These are phyloP conservation scores for Pongo abelii DNA, from an alignment of 2,113 vertebrate genomes.

Conservation along the genomic window DNA sequence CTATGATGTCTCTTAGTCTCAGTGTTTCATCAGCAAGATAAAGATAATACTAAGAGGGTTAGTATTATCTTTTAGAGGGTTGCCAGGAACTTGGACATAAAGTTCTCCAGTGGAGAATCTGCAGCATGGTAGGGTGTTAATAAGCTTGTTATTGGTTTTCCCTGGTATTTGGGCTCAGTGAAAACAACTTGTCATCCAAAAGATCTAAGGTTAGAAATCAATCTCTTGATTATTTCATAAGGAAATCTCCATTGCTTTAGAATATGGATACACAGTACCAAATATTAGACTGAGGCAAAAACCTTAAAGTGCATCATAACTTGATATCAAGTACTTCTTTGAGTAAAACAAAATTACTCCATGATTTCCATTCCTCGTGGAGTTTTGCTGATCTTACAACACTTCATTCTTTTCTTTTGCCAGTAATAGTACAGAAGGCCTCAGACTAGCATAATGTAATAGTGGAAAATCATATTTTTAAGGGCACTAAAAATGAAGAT, in stretches of 20 bases:
- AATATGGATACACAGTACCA: conserved; percentile 27
- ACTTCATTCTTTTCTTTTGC: not conserved
- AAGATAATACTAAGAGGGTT: not conserved
- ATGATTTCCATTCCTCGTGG: not conserved
- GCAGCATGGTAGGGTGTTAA: not conserved
- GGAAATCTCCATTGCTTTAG: conserved; percentile 55
- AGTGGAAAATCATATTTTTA: not conserved
- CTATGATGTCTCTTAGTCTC: not conserved
- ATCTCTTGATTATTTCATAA: conserved; percentile 32
- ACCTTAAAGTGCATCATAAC: not conserved
- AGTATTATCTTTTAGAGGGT: not conserved
- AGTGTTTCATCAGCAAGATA: not conserved
- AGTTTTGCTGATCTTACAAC: not conserved
- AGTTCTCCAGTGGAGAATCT: not conserved
- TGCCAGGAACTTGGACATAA: not conserved
- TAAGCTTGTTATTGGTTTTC: conserved; percentile 66
- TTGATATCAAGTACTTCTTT: not conserved
- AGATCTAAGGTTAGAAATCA: conserved; percentile 61
- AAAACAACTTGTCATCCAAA: conserved; percentile 67
- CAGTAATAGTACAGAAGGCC: not conserved
- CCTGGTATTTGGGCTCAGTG: conserved; percentile 35
- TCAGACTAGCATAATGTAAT: not conserved
- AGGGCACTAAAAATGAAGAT: not conserved
- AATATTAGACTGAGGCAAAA: not conserved
- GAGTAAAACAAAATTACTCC: not conserved